Conservation (phyloP, 2,888 invertebrate genomes). For the Polydrusus pterygomalis region DNA sequence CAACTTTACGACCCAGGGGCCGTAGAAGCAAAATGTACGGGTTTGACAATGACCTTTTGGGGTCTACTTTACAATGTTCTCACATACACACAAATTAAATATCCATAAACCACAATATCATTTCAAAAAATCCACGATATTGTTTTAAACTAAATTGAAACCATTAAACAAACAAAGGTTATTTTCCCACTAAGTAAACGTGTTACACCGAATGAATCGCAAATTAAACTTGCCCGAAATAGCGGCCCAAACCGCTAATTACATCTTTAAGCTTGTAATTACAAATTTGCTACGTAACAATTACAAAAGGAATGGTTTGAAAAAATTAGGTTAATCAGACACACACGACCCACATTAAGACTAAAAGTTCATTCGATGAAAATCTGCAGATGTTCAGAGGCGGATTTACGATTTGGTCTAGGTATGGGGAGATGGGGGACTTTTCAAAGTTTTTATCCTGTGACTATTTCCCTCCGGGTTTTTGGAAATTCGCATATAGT, state of each 20-base stretch:
- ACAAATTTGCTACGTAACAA: slow-evolving; percentile 16
- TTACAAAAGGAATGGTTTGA: slow-evolving; percentile 6
- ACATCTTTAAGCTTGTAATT: slow-evolving; percentile 10
- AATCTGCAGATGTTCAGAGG: no score
- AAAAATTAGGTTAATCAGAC: slow-evolving; percentile 28
- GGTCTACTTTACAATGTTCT: no score
- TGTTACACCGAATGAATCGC: background rate
- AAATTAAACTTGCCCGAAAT: slow-evolving; percentile 9
- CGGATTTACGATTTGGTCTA: no score
- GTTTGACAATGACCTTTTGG: no score
- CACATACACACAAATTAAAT: no score
- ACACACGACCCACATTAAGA: background rate
- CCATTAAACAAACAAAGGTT: background rate
- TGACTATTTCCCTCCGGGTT: no score
- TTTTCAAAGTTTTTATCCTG: no score
- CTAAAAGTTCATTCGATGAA: background rate
- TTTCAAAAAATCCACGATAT: background rate
- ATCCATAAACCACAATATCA: background rate
- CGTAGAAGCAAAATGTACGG: no score
- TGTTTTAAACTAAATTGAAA: background rate
- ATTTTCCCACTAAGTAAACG: slow-evolving; percentile 5
- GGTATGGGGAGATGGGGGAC: no score
- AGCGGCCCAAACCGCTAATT: background rate
- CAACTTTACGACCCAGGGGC: no score
- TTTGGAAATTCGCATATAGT: no score